Conservation (phyloP, 2,797 vertebrate genomes). For the Neosalanx taihuensis region DNA sequence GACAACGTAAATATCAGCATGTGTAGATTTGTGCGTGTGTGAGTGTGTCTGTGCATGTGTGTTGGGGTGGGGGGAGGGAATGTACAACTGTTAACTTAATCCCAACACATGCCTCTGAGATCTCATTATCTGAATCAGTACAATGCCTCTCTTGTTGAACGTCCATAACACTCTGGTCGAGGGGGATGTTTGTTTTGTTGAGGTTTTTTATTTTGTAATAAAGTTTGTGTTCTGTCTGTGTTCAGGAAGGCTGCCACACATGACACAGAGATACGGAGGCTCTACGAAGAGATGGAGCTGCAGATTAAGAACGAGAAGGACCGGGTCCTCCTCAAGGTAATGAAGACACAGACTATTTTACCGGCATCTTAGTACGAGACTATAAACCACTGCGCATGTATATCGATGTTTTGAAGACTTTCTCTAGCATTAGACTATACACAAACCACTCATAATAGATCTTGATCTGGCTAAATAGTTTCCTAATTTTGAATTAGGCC, state of each 20-base stretch:
- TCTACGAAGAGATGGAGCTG: conserved; percentile 96
- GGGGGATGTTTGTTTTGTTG: conserved; percentile 5
- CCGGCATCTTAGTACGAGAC: neutral
- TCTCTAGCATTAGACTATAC: no score
- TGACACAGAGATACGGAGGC: conserved; percentile 84
- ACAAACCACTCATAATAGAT: no score
- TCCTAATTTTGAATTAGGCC: neutral
- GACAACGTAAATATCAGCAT: neutral
- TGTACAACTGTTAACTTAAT: neutral
- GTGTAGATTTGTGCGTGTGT: neutral
- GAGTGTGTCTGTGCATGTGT: neutral
- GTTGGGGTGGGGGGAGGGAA: neutral
- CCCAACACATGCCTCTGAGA: neutral
- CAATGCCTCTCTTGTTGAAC: neutral
- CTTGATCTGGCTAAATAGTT: neutral
- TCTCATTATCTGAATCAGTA: neutral
- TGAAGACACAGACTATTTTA: neutral
- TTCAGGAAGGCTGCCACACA: conserved; percentile 85
- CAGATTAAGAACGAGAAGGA: conserved; percentile 90
- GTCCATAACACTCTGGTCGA: neutral
- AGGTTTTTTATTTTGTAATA: neutral
- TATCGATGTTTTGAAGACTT: no score
- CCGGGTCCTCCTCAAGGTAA: conserved; percentile 78
- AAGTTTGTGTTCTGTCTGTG: conserved; percentile 4
- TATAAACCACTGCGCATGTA: neutral